Conservation (phyloP, 2,113 vertebrate species). For the Chloropsis hardwickii region DNA sequence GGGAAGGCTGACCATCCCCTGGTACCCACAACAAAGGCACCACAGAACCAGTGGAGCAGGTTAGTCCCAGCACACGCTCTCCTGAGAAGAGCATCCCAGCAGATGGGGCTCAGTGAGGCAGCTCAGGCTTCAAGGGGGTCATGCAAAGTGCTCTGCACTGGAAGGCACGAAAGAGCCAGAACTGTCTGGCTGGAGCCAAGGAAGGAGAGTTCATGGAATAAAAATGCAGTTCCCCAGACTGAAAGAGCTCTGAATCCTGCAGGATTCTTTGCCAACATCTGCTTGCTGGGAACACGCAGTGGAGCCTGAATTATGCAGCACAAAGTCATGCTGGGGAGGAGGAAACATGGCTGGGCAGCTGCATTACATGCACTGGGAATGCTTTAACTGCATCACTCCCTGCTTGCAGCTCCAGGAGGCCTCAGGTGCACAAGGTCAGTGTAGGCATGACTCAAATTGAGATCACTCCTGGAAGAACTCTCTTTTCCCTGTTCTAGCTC, state of each 20-base stretch:
- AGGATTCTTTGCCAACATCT: neutral
- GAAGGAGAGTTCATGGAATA: neutral
- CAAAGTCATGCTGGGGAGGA: neutral
- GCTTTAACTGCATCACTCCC: neutral
- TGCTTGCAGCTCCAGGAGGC: neutral
- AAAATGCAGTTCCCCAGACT: neutral
- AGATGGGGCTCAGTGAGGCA: neutral
- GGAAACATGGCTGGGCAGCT: neutral
- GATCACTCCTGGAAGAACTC: neutral
- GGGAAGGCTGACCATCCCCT: too few species aligned
- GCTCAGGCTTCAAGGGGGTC: neutral
- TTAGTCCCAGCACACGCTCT: fast-evolving
- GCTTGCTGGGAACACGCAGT: neutral
- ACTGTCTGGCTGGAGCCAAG: neutral
- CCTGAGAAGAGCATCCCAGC: neutral
- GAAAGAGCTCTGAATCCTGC: neutral
- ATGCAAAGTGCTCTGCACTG: neutral
- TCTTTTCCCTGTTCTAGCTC: neutral
- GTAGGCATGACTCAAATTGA: neutral
- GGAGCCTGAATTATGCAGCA: neutral
- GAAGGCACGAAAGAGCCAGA: neutral
- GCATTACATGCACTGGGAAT: neutral
- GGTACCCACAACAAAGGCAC: neutral
- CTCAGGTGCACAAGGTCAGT: neutral
- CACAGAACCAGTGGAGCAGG: neutral